Evolutionary conservation across 2,113 vertebrate species (phyloP).

Genomic region (Psettodes erumei): DNA sequence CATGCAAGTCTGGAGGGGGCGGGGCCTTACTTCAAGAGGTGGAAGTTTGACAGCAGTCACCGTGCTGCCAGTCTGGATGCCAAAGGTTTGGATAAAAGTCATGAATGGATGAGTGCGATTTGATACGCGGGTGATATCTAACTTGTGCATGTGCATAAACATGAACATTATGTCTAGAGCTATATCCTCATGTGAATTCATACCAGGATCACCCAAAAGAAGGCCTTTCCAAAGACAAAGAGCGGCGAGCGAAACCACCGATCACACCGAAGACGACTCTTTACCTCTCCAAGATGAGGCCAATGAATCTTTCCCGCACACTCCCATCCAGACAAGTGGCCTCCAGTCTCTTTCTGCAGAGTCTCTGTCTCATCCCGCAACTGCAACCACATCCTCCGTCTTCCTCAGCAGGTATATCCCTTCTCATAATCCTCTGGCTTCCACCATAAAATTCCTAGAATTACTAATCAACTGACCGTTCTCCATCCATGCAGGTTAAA

Average conservation of each 20-base stretch:
- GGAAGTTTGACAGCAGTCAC: slow-evolving; percentile 92
- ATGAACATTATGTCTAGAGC: background rate
- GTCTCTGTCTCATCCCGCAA: slow-evolving; percentile 81
- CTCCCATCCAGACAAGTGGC: slow-evolving; percentile 76
- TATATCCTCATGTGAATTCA: slow-evolving; percentile 4
- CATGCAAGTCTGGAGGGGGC: slow-evolving; percentile 94
- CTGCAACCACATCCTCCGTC: slow-evolving; percentile 78
- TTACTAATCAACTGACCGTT: background rate
- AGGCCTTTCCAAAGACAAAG: slow-evolving; percentile 94
- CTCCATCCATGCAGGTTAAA: slow-evolving; percentile 84
- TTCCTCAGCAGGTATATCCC: slow-evolving; percentile 88
- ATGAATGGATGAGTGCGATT: background rate
- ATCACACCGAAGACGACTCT: slow-evolving; percentile 86
- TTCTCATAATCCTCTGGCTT: background rate
- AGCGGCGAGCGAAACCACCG: slow-evolving; percentile 95
- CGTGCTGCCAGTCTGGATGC: slow-evolving; percentile 94
- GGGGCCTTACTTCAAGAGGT: slow-evolving; percentile 93
- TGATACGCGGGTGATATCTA: background rate
- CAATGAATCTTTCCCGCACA: slow-evolving; percentile 83
- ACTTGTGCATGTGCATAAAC: background rate
- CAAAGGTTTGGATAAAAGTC: slow-evolving; percentile 84
- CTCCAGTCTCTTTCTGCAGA: slow-evolving; percentile 82
- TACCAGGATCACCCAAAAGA: slow-evolving; percentile 90
- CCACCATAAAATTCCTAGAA: background rate
- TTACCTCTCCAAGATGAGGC: slow-evolving; percentile 80